These are phyloP conservation scores for Anomalospiza imberbis DNA, from an alignment of 2,797 vertebrate genomes.

Conservation along the genomic window DNA sequence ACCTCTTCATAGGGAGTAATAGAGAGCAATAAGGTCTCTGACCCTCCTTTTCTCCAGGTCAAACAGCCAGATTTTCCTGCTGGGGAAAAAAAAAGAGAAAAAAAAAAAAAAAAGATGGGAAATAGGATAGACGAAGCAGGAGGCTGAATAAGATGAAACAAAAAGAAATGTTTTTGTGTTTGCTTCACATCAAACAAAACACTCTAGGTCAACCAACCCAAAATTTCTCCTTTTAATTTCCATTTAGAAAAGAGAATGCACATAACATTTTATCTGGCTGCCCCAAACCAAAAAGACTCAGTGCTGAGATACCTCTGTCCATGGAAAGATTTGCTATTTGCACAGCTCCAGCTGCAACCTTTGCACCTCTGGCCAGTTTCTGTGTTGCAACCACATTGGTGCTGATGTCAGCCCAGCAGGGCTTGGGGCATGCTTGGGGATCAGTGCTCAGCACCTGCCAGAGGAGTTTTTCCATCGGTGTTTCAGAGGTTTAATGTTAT, in stretches of 20 bases:
- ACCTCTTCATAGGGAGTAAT: background rate
- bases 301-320: background rate
- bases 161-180: background rate
- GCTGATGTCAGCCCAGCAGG: background rate
- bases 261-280: background rate
- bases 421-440: rapidly evolving
- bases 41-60: background rate
- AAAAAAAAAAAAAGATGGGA: background rate
- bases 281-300: background rate
- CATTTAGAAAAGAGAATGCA: background rate
- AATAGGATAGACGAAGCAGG: background rate
- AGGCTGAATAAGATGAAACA: background rate
- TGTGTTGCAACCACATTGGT: background rate
- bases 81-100: too few species aligned
- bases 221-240: background rate
- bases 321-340: background rate
- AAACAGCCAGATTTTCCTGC: background rate
- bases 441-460: background rate
- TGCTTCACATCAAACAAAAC: background rate
- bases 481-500: conserved; percentile 1
- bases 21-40: background rate
- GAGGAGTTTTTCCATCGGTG: background rate
- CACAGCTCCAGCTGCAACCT: background rate
- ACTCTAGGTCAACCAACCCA: background rate
- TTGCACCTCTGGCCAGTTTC: background rate